A percentile compares a stretch with the other conserved stretches of the same genome.
These are phyloP conservation scores for Helarctos malayanus DNA, from an alignment of 2,797 vertebrate species.

Conservation along the genomic window DNA sequence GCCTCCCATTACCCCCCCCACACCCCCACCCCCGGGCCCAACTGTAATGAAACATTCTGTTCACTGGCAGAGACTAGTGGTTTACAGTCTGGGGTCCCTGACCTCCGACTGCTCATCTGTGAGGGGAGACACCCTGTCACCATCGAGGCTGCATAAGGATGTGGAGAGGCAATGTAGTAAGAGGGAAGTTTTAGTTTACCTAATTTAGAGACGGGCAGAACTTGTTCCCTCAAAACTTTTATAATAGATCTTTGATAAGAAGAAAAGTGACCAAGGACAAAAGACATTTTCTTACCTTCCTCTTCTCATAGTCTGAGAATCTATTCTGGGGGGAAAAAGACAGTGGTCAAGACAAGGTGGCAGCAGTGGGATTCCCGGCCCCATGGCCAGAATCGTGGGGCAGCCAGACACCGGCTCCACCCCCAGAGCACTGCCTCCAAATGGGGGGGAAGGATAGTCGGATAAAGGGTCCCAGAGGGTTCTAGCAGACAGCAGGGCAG, in stretches of 20 bases:
- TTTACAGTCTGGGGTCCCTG: not conserved
- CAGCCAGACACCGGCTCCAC: not conserved
- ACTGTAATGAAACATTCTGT: not conserved
- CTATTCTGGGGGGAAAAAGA: conserved; percentile 91
- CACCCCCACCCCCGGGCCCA: not conserved
- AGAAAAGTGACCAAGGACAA: not conserved
- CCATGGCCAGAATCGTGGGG: fast-evolving
- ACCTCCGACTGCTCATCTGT: not conserved
- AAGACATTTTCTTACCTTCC: conserved; percentile 91
- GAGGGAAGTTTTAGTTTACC: not conserved
- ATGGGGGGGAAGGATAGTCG: not conserved
- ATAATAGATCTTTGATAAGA: not conserved
- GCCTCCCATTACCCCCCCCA: not conserved
- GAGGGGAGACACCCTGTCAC: not conserved
- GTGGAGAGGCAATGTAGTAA: fast-evolving
- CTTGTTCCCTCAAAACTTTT: not conserved
- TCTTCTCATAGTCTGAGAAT: conserved; percentile 96
- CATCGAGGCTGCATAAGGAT: fast-evolving
- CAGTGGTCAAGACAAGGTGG: conserved; percentile 1
- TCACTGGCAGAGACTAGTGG: not conserved
- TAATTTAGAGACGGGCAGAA: not conserved
- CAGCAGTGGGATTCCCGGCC: not conserved
- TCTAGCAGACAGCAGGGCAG: not conserved
- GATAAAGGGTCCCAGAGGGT: not conserved
- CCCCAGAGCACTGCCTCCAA: not conserved